phyloP scores from a whole-genome alignment of 2,113 vertebrate genomes.

The Callospermophilus lateralis region DNA sequence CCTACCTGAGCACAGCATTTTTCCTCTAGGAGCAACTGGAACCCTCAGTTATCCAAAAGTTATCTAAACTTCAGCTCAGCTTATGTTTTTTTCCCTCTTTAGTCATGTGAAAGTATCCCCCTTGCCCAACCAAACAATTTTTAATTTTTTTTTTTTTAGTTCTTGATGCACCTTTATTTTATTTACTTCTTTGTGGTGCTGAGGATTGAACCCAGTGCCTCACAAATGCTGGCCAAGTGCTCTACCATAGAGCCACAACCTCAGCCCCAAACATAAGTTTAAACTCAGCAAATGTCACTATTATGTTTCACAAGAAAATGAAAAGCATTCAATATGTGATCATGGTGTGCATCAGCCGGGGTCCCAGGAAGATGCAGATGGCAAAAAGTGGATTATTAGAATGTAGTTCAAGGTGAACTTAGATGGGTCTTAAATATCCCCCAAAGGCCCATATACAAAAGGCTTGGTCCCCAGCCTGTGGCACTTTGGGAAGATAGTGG shows the following conservation, averaged over 20 bases:
- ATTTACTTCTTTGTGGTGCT: too few relatives aligned
- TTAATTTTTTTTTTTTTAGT: too few relatives aligned
- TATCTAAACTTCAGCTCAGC: background rate
- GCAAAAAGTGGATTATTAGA: background rate
- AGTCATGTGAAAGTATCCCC: background rate
- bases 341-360: background rate
- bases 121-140: background rate
- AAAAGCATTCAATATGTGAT: background rate
- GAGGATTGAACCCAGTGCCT: too few relatives aligned
- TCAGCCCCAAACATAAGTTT: background rate
- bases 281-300: conserved; percentile 16
- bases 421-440: background rate
- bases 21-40: background rate
- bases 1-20: background rate
- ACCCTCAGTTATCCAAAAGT: background rate
- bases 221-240: too few relatives aligned
- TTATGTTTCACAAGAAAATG: background rate
- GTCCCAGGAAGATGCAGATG: background rate
- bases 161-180: too few relatives aligned
- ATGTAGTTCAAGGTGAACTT: background rate
- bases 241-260: too few relatives aligned
- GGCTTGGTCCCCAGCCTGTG: background rate
- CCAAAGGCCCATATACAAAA: background rate
- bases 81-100: background rate
- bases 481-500: too few relatives aligned